Evolutionary conservation across 2,888 invertebrate species (phyloP).

Genomic region (Schizaphis graminum): DNA sequence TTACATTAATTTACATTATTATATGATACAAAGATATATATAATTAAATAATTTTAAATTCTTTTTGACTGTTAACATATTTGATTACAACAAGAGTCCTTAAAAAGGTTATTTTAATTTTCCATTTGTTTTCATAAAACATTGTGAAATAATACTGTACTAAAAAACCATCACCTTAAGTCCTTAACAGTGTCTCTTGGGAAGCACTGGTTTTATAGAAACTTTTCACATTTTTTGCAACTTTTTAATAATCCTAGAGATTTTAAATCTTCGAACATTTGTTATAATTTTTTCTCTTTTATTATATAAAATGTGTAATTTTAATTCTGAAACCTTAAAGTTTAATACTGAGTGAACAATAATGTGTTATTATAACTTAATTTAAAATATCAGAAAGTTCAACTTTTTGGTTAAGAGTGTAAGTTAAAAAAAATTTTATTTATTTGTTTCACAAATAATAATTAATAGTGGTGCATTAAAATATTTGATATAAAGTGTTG

Average conservation of each 20-base stretch:
- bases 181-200: not conserved
- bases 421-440: not conserved
- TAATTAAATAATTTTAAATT: not conserved
- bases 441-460: not conserved
- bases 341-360: not conserved
- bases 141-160: not conserved
- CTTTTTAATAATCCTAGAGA: constrained; percentile 6
- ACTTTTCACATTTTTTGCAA: constrained; percentile 10
- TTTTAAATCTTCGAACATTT: not conserved
- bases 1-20: too few species aligned
- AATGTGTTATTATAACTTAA: not conserved
- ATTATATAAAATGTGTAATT: not conserved
- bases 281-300: not conserved
- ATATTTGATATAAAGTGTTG: not conserved
- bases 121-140: not conserved
- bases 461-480: not conserved
- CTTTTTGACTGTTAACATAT: not conserved
- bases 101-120: not conserved
- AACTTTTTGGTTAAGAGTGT: not conserved
- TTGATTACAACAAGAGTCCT: not conserved
- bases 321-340: not conserved
- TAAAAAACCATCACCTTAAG: not conserved
- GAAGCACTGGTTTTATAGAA: not conserved
- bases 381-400: not conserved
- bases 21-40: too few species aligned